phyloP scores from a whole-genome alignment of 2,113 vertebrate genomes.

The Ageneiosus marmoratus region DNA sequence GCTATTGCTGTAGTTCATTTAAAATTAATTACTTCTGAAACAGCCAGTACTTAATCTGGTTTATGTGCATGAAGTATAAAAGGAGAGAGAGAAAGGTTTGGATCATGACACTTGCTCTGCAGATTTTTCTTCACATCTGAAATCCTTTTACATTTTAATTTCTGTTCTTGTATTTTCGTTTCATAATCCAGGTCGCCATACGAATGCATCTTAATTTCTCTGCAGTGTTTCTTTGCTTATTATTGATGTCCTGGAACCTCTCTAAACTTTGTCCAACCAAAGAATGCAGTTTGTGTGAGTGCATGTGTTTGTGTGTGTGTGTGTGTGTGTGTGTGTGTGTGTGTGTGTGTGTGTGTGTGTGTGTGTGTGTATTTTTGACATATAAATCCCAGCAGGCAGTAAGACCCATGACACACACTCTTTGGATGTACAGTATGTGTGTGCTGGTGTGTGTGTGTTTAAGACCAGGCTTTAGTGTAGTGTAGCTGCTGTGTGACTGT shows the following conservation, averaged over 20 bases:
- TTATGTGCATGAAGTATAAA: background rate
- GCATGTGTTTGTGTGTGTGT: background rate
- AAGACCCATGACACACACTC: background rate
- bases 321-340: background rate
- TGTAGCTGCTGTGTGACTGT: conserved; percentile 62
- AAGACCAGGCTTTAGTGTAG: conserved; percentile 24
- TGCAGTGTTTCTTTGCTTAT: conserved; percentile 5
- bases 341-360: background rate
- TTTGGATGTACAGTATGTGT: conserved; percentile 41
- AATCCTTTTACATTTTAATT: conserved; percentile 19
- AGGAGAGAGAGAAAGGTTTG: background rate
- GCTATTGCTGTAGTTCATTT: conserved; percentile 19
- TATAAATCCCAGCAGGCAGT: background rate
- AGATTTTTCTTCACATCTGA: conserved; percentile 1
- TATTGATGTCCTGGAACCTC: conserved; percentile 7
- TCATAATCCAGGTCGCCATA: conserved; percentile 33
- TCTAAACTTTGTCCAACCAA: conserved; percentile 13
- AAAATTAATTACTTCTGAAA: conserved; percentile 25
- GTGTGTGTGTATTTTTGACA: background rate
- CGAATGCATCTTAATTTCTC: conserved; percentile 1
- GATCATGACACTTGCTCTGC: background rate
- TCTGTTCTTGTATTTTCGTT: conserved; percentile 38
- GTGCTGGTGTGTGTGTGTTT: conserved; percentile 37
- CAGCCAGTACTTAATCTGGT: background rate
- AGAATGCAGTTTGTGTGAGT: conserved; percentile 16